These are phyloP conservation scores for Athripsodes cinereus DNA, from an alignment of 2,888 invertebrate genomes.

Conservation along the genomic window DNA sequence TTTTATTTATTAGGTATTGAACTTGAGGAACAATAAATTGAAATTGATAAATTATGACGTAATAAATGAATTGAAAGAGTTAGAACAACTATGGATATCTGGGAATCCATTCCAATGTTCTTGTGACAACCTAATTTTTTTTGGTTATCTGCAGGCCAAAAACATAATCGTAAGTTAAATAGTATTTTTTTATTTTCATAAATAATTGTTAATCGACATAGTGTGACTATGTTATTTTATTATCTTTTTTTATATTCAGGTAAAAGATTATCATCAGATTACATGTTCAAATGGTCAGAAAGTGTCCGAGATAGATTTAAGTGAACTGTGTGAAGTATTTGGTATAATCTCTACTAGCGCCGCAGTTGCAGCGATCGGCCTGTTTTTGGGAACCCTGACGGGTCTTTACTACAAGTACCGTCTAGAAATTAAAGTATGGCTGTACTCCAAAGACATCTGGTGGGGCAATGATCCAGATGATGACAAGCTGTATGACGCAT, in stretches of 20 bases:
- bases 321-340: constrained; percentile 42
- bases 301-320: constrained; percentile 33
- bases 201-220: too few relatives aligned
- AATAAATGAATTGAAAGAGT: constrained; percentile 39
- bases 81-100: constrained; percentile 49
- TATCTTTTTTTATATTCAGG: constrained; percentile 5
- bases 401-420: constrained; percentile 54
- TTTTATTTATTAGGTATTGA: constrained; percentile 35
- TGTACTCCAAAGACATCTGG: constrained; percentile 56
- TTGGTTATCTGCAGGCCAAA: constrained; percentile 49
- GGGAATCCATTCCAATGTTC: constrained; percentile 67
- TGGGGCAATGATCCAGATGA: constrained; percentile 65
- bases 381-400: constrained; percentile 41
- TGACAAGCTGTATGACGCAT: constrained; percentile 66
- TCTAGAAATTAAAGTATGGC: constrained; percentile 61
- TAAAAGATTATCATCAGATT: constrained; percentile 26
- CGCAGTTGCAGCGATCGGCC: constrained; percentile 40
- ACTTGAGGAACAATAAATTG: constrained; percentile 53
- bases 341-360: constrained; percentile 37
- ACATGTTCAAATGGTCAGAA: constrained; percentile 20
- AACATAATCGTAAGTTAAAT: constrained; percentile 25
- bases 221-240: too few relatives aligned
- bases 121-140: constrained; percentile 55
- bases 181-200: too few relatives aligned
- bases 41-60: constrained; percentile 39